Conservation (phyloP, 2,797 vertebrate genomes). For the Pipistrellus pygmaeus region DNA sequence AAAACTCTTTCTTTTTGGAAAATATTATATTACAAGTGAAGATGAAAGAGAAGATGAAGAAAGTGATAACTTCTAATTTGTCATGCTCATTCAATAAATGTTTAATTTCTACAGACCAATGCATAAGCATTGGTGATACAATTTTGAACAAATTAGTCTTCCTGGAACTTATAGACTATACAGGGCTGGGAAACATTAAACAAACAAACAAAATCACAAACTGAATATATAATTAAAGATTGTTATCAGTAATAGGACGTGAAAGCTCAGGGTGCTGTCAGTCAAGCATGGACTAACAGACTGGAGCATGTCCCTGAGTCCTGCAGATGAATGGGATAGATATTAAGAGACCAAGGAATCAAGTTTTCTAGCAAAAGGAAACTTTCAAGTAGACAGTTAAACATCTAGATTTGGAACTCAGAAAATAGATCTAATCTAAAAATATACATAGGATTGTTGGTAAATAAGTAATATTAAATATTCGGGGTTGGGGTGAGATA, state of each 20-base stretch:
- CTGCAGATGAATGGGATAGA: neutral
- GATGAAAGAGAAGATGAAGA: neutral
- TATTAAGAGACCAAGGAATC: neutral
- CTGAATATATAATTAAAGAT: neutral
- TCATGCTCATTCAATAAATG: neutral
- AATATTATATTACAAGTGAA: neutral
- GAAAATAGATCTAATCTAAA: neutral
- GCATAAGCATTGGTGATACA: neutral
- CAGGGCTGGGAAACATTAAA: neutral
- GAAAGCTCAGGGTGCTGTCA: neutral
- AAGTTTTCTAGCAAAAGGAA: neutral
- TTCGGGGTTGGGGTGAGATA: neutral
- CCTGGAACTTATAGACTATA: neutral
- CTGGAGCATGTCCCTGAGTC: neutral
- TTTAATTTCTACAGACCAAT: neutral
- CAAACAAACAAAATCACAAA: neutral
- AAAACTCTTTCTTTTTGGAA: neutral
- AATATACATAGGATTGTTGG: neutral
- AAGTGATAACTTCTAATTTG: neutral
- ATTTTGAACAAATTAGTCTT: neutral
- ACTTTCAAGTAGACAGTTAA: neutral
- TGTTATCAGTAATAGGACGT: neutral
- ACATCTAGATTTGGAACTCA: neutral
- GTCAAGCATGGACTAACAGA: neutral
- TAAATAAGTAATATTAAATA: neutral